These are phyloP conservation scores for Lycocerus yunnanus DNA, from an alignment of 2,888 invertebrate genomes.

Conservation along the genomic window DNA sequence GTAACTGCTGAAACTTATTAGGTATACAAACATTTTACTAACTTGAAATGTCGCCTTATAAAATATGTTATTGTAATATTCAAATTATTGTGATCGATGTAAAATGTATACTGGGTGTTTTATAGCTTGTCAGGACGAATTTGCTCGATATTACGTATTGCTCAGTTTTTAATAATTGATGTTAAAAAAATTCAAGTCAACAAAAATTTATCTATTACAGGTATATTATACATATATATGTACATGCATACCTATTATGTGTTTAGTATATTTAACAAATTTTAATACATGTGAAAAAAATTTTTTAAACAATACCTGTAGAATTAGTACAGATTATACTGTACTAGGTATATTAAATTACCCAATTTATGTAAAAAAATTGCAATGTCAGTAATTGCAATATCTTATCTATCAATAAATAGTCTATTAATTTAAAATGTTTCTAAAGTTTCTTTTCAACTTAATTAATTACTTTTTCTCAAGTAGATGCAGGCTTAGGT, in stretches of 20 bases:
- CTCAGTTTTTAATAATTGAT: neutral
- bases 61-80: neutral
- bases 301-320: too few species aligned
- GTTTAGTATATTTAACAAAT: neutral
- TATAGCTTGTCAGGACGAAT: neutral
- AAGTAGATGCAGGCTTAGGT: too few species aligned
- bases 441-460: too few species aligned
- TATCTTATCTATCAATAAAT: too few species aligned
- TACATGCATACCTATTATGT: neutral
- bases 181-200: neutral
- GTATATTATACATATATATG: too few species aligned
- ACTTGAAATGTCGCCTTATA: neutral
- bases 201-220: neutral
- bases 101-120: neutral
- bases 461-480: too few species aligned
- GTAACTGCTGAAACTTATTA: neutral
- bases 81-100: neutral
- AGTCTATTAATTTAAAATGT: too few species aligned
- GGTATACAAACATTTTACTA: neutral
- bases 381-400: too few species aligned
- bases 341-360: too few species aligned
- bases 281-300: neutral
- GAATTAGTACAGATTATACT: too few species aligned
- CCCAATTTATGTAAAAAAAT: too few species aligned
- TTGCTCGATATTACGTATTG: neutral